phyloP scores from a whole-genome alignment of 2,113 vertebrate genomes.

The Sturnira hondurensis region DNA sequence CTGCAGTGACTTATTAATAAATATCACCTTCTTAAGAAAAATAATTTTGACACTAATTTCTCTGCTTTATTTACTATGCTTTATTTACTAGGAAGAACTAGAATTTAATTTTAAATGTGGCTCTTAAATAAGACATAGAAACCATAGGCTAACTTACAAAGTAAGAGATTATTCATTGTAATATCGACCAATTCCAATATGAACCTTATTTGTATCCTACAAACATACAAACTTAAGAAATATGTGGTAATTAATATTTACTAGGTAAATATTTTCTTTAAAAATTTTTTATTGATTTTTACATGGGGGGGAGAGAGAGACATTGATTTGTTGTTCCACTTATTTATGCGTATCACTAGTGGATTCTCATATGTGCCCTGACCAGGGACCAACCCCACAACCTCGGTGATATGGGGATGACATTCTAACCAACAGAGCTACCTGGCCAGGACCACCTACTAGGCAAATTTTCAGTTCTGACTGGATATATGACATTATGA shows the following conservation, averaged over 20 bases:
- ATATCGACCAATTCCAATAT: neutral
- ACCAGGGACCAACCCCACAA: too few relatives aligned
- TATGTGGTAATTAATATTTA: neutral
- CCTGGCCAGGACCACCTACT: neutral
- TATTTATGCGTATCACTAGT: too few relatives aligned
- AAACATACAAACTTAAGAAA: neutral
- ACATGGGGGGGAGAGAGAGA: too few relatives aligned
- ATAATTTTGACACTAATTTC: neutral
- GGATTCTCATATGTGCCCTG: too few relatives aligned
- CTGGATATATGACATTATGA: neutral
- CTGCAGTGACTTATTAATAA: neutral
- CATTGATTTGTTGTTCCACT: too few relatives aligned
- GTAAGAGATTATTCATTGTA: neutral
- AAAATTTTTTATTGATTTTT: too few relatives aligned
- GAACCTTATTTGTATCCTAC: neutral
- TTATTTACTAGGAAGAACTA: neutral
- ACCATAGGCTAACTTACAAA: neutral
- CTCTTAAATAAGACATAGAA: neutral
- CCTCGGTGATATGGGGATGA: too few relatives aligned
- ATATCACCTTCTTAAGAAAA: neutral
- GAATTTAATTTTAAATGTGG: neutral
- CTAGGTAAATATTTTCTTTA: neutral
- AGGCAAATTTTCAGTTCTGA: neutral
- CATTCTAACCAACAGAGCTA: too few relatives aligned
- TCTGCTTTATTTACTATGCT: neutral